Evolutionary conservation across 1,140 invertebrate species (phyloP).

Genomic region (Drosophila pectinifera): DNA sequence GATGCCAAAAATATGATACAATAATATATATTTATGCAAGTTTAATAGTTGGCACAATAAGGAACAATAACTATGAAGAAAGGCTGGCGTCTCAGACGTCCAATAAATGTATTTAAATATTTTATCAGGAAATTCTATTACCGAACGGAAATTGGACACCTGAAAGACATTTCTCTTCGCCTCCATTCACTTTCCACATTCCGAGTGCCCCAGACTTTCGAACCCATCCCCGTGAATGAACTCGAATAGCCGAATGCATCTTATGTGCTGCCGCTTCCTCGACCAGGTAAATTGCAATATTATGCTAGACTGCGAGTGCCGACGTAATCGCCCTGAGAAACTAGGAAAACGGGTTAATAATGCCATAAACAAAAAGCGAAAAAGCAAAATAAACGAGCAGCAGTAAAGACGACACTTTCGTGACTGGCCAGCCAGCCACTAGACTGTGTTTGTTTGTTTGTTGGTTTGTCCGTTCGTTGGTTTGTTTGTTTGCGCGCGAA

Average conservation of each 20-base stretch:
- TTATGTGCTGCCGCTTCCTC: constrained; percentile 55
- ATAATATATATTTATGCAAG: no score
- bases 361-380: constrained; percentile 69
- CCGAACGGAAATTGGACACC: constrained; percentile 13
- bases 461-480: constrained; percentile 16
- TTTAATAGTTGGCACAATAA: neutral
- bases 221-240: constrained; percentile 37
- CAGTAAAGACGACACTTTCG: constrained; percentile 79
- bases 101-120: neutral
- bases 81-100: no score
- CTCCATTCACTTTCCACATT: constrained; percentile 44
- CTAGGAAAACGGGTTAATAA: constrained; percentile 83
- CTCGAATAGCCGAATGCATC: constrained; percentile 38
- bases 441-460: constrained; percentile 54
- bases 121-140: constrained; percentile 7
- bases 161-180: neutral
- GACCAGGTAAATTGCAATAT: constrained; percentile 71
- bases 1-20: neutral
- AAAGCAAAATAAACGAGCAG: constrained; percentile 46
- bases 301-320: constrained; percentile 56
- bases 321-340: constrained; percentile 68
- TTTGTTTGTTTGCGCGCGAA: constrained; percentile 45
- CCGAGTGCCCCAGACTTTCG: constrained; percentile 29
- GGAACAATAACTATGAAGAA: neutral
- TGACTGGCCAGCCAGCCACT: constrained; percentile 65